Base-by-base conservation (phyloP, 2,888 invertebrate species). In the Hyppa rectilinea region DNA sequence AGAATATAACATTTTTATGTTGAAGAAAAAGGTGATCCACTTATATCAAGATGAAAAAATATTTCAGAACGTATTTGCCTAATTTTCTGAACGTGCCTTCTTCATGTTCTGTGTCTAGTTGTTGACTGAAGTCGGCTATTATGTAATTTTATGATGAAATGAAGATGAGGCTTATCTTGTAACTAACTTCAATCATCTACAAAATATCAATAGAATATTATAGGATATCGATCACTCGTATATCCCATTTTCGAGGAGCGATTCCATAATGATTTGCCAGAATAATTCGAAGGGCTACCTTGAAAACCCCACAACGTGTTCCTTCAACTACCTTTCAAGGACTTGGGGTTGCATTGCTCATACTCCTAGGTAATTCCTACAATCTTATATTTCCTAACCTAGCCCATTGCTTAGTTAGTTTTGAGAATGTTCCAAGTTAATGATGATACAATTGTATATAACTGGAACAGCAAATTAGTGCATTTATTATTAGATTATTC, bases 11-110 rank as follows among this genome's bases (percentile, higher is more conserved):
- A 53, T 53, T 47, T 63, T 52, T 70, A 52, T 59, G 2, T 70
- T 17, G 20, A 53, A 58, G 50, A 36, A 40, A 55, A 72, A 36
- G 20, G 49, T 60, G 31, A 56, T 71, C 43, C 55, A 45, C 49
- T 78, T 78, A 60, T 23, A 23, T 20, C 3, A 45, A 61, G 43
- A 71, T 34, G 60, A 55, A 60, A 65, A 71, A 29, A 71, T 60
- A 50, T 55, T 60, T 71, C 55, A 43, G 43, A 56, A 71, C 49
- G 31, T 49, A 45, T 78, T 55, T 49, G 23, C 53, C 49, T 78
- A 60, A 78, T 71, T 53, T 55, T 56, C 14, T 38, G 9, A 61
- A 58, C 55, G 71, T 50, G 53, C 17, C n/a, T 49, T 38, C 29
- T 71, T 34, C 6, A 50, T 47, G 4, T 40, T 38, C 6, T 53